Evolutionary conservation across 2,888 invertebrate genomes (phyloP).

Genomic region (Hetaerina titia): DNA sequence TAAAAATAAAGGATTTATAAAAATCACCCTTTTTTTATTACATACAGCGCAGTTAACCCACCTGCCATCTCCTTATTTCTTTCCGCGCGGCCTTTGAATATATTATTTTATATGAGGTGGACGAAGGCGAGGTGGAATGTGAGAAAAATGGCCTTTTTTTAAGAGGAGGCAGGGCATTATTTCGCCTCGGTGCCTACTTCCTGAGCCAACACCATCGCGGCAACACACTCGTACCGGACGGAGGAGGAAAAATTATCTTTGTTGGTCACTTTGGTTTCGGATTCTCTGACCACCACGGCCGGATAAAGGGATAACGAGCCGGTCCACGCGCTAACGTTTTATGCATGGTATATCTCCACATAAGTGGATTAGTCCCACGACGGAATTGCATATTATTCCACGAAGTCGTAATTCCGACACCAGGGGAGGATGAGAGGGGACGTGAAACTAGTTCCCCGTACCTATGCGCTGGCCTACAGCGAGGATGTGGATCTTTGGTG

Average conservation of each 20-base stretch:
- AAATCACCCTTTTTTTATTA: neutral
- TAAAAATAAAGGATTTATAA: neutral
- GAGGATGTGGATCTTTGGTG: neutral
- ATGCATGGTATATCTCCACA: neutral
- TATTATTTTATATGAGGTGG: neutral
- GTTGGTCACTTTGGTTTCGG: neutral
- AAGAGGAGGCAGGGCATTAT: neutral
- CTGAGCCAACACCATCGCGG: neutral
- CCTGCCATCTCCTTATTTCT: neutral
- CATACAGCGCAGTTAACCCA: neutral
- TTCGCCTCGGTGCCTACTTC: neutral
- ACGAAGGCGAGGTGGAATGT: neutral
- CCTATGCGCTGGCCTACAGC: neutral
- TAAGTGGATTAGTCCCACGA: neutral
- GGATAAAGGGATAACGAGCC: neutral
- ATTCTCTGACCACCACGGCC: neutral
- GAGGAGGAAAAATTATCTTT: neutral
- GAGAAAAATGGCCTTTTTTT: neutral
- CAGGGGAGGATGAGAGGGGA: too few species aligned
- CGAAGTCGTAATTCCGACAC: neutral
- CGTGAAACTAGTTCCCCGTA: neutral
- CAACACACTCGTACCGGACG: neutral
- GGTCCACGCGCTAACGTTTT: neutral
- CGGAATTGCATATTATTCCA: neutral
- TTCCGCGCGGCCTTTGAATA: neutral